Evolutionary conservation across 2,888 invertebrate species (phyloP).

Genomic region (Parapristionchus giblindavisi): DNA sequence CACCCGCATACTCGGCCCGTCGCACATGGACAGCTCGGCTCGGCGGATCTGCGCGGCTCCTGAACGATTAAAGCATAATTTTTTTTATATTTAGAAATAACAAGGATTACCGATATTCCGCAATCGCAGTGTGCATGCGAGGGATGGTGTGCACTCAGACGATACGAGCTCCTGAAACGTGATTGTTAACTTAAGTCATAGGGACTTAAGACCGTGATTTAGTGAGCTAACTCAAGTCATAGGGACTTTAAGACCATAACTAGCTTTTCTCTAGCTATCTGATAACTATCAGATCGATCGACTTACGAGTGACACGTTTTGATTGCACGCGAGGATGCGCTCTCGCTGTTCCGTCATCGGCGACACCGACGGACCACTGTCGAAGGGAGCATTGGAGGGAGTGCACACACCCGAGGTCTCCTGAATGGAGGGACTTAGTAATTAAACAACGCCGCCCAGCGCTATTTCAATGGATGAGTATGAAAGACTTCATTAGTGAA

Average conservation of each 20-base stretch:
- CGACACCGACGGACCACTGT: constrained; percentile 26
- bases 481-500: no score
- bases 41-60: constrained; percentile 7
- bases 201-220: no score
- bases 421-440: constrained; percentile 68
- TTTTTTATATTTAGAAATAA: no score
- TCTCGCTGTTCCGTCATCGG: constrained; percentile 24
- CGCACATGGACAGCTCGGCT: constrained; percentile 24
- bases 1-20: constrained; percentile 21
- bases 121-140: constrained; percentile 9
- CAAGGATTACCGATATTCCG: constrained; percentile 28
- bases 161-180: constrained; percentile 14
- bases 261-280: not conserved
- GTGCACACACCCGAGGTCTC: constrained; percentile 72
- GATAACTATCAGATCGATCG: not conserved
- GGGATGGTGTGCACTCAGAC: constrained; percentile 13
- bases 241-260: not conserved
- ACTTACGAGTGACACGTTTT: constrained; percentile 16
- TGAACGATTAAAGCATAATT: no score
- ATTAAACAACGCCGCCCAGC: no score
- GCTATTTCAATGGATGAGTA: no score
- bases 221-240: not conserved
- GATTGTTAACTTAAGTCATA: not conserved
- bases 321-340: constrained; percentile 8
- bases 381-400: constrained; percentile 60